These are phyloP conservation scores for Blastobasis lacticolella DNA, from an alignment of 2,888 invertebrate genomes.

Conservation along the genomic window DNA sequence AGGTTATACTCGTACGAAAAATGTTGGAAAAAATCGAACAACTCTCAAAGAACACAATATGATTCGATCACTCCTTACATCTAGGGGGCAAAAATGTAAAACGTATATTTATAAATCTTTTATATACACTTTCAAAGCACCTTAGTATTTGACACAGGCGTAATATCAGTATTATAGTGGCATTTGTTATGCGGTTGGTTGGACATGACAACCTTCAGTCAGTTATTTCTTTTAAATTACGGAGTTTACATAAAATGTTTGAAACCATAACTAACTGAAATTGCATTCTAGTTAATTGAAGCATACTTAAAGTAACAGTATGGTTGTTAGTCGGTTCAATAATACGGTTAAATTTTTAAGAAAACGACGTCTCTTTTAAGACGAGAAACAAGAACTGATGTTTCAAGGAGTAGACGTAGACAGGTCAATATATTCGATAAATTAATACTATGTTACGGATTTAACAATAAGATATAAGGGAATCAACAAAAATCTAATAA, in stretches of 20 bases:
- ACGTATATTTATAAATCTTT: slow-evolving; percentile 30
- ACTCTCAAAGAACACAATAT: too few species aligned
- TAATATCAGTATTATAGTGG: slow-evolving; percentile 48
- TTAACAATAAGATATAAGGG: too few species aligned
- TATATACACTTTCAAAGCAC: slow-evolving; percentile 62
- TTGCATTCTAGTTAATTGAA: slow-evolving; percentile 29
- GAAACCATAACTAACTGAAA: neutral
- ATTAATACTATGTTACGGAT: slow-evolving; percentile 30
- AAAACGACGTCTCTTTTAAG: slow-evolving; percentile 40
- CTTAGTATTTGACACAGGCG: slow-evolving; percentile 54
- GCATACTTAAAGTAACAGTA: slow-evolving; percentile 32
- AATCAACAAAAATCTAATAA: too few species aligned
- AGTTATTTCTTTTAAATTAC: too few species aligned
- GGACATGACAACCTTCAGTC: too few species aligned
- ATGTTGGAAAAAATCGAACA: neutral
- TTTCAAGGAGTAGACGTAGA: slow-evolving; percentile 25
- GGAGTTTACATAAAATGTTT: too few species aligned
- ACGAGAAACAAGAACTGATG: slow-evolving; percentile 28
- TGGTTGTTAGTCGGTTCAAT: slow-evolving; percentile 47
- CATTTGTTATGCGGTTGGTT: slow-evolving; percentile 3
- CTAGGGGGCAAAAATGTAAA: slow-evolving; percentile 48
- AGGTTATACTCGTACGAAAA: too few species aligned
- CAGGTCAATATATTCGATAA: slow-evolving; percentile 42
- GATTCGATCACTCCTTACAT: slow-evolving; percentile 35
- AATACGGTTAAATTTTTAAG: slow-evolving; percentile 44